Base-by-base conservation (phyloP, 2,888 invertebrate species). In the Seira ritae region DNA sequence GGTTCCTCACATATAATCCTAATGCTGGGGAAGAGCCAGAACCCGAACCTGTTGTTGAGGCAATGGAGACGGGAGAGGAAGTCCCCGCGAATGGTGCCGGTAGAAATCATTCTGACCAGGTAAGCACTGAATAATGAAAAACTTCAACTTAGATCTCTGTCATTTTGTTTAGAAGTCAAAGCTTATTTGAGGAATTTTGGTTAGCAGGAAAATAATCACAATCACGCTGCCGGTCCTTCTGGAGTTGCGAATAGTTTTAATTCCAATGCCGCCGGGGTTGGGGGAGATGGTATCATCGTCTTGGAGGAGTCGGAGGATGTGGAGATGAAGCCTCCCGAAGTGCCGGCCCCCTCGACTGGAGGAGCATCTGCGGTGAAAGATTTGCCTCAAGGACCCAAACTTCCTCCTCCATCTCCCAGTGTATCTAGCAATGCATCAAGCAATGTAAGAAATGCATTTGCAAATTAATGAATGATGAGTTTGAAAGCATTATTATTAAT, bases 401-500 rank as follows among this genome's bases (percentile, higher is more conserved):
- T 84, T 1, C 84, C 84, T n/a, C 65, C 75, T 3, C 79, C 79
- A 12, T 31, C 84, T 1, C 78, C 55, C 0, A 79, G 79, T 20
- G 72, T 80, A 17, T 68, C 84, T 0, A 77, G 77, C 19, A 60
- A 23, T 24, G 84, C 84, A 17, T 84, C 84, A 0, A 80, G 79
- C 22, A 67, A 72, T 37, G 75, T 72, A 65, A 72, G 67, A n/a
- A 23, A 31, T n/a, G n/a, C n/a, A 69, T 69, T 31, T 12, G 4
- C n/a, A 22, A 17, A 67, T 20, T 31, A 31, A 8, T 31, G 8
- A 31, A 4, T 4, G 2, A 4, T 31, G 31, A 31, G 31, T 4
- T 31, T 31, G 31, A 31, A 31, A 31, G 31, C 8, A 31, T 4
- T 31, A 31, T 17, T 22, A 66, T 19, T 20, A 15, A 66, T 20